Percentiles rank a stretch among this genome's conserved stretches.
These are phyloP conservation scores for Pangasianodon hypophthalmus DNA, from an alignment of 2,113 vertebrate species.

Conservation along the genomic window DNA sequence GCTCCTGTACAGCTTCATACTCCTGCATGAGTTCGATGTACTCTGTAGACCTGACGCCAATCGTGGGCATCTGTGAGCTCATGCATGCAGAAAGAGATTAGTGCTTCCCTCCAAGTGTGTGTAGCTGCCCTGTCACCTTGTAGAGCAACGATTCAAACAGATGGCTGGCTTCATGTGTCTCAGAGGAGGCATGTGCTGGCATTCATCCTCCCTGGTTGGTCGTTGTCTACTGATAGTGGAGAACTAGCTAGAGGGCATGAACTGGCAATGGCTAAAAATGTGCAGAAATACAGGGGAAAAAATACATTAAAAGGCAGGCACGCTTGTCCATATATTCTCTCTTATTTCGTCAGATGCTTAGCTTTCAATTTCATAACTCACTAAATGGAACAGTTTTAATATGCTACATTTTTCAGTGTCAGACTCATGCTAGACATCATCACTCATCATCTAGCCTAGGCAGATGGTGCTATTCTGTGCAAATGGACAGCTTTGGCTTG, in stretches of 20 bases:
- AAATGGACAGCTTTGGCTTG: background rate
- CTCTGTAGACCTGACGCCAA: background rate
- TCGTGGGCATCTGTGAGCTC: background rate
- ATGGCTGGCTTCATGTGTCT: background rate
- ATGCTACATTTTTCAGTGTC: slow-evolving; percentile 41
- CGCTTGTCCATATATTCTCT: background rate
- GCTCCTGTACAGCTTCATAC: background rate
- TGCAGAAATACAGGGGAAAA: background rate
- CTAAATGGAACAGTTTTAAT: slow-evolving; percentile 10
- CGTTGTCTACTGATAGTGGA: background rate
- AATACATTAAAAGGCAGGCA: background rate
- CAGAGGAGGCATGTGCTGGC: background rate
- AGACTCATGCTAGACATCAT: slow-evolving; percentile 23
- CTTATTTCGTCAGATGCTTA: background rate
- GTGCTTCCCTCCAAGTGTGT: background rate
- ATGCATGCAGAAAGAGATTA: background rate
- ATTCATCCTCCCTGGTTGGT: background rate
- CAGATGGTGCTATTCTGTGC: background rate
- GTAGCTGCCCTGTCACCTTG: background rate
- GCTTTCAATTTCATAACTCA: slow-evolving; percentile 29
- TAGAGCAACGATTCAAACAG: background rate
- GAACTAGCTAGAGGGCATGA: background rate
- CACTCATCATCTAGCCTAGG: slow-evolving; percentile 2
- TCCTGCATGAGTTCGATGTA: background rate
- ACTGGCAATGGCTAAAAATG: background rate